Evolutionary conservation across 2,797 vertebrate genomes (phyloP).

Genomic region (Natrix natrix): DNA sequence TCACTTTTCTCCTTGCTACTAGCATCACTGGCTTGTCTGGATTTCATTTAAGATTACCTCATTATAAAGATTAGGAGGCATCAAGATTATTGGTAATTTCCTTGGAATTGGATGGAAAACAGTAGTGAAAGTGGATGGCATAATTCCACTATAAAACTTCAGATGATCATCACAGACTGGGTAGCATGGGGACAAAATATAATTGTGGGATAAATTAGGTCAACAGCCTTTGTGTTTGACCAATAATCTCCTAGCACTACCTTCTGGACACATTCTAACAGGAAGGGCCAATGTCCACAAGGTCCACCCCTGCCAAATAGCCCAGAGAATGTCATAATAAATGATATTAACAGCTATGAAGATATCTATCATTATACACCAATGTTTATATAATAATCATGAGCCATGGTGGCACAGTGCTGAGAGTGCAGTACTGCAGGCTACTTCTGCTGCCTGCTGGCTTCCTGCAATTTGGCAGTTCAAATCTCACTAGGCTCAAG

Average conservation of each 20-base stretch:
- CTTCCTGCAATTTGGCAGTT: no score
- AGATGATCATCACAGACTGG: background rate
- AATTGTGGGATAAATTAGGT: background rate
- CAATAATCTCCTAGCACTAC: background rate
- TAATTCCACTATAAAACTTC: background rate
- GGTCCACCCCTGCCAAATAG: background rate
- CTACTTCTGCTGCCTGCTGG: no score
- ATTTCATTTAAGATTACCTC: background rate
- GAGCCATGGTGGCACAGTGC: no score
- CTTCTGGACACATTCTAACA: background rate
- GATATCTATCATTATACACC: background rate
- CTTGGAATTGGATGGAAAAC: background rate
- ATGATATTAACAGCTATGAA: background rate
- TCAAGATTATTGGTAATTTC: background rate
- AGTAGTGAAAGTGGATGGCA: background rate
- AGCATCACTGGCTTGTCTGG: background rate
- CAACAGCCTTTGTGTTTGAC: background rate
- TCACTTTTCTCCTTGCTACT: background rate
- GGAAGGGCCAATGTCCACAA: background rate
- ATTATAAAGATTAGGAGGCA: background rate
- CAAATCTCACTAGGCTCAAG: no score
- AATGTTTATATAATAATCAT: background rate
- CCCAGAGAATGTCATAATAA: background rate
- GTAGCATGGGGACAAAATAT: background rate
- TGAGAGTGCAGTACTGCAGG: no score